phyloP scores from a whole-genome alignment of 2,888 invertebrate species.

The Charanyca ferruginea region DNA sequence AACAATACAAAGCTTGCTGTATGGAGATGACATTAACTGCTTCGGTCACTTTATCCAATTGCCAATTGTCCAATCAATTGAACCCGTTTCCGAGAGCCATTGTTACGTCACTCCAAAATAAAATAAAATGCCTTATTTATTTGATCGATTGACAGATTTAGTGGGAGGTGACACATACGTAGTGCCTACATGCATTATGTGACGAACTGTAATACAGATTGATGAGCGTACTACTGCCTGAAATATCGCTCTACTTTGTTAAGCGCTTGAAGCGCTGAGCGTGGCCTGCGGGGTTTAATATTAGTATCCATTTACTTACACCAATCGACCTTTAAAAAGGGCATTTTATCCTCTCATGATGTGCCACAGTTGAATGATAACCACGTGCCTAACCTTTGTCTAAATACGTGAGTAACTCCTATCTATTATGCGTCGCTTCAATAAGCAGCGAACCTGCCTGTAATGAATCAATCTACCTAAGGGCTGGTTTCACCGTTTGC shows the following conservation, averaged over 20 bases:
- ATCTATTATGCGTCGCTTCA: slow-evolving; percentile 34
- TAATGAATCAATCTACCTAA: slow-evolving; percentile 60
- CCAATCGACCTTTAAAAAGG: slow-evolving; percentile 34
- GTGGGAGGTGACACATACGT: slow-evolving; percentile 51
- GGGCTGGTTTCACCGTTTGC: slow-evolving; percentile 37
- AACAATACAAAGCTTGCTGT: slow-evolving; percentile 6
- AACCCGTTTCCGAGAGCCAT: slow-evolving; percentile 16
- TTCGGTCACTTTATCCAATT: slow-evolving; percentile 27
- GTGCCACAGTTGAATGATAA: slow-evolving; percentile 26
- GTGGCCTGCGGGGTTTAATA: slow-evolving; percentile 39
- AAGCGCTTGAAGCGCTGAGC: slow-evolving; percentile 27
- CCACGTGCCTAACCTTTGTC: slow-evolving; percentile 27
- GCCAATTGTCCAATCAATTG: slow-evolving; percentile 44
- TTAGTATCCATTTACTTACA: slow-evolving; percentile 44
- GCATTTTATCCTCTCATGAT: slow-evolving; percentile 29
- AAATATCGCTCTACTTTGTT: slow-evolving; percentile 57
- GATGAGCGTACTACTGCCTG: slow-evolving; percentile 46
- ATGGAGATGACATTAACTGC: slow-evolving; percentile 20
- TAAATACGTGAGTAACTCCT: slow-evolving; percentile 20
- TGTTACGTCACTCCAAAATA: slow-evolving; percentile 33
- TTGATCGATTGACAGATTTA: slow-evolving; percentile 56
- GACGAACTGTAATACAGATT: slow-evolving; percentile 60
- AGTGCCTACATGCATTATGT: slow-evolving; percentile 56
- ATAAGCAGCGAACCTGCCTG: slow-evolving; percentile 39
- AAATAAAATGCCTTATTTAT: slow-evolving; percentile 50